Evolutionary conservation across 2,888 invertebrate species (phyloP).

Genomic region (Dynastes maya): DNA sequence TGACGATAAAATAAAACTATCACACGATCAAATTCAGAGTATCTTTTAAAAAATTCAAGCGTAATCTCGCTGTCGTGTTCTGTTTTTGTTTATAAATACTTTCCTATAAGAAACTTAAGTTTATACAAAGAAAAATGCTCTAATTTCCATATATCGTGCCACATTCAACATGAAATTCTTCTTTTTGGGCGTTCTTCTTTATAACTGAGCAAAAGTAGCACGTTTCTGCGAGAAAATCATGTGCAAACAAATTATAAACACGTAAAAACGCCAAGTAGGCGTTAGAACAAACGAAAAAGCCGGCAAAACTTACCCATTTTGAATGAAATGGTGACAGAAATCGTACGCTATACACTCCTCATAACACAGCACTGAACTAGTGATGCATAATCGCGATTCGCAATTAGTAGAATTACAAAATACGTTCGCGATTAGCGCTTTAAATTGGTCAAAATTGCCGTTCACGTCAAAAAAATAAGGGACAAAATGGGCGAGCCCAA

Average conservation of each 20-base stretch:
- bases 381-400: slow-evolving; percentile 57
- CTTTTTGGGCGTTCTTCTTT: not conserved
- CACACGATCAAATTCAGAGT: not conserved
- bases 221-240: not conserved
- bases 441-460: slow-evolving; percentile 62
- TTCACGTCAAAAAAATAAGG: slow-evolving; percentile 60
- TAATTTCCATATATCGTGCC: not conserved
- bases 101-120: not conserved
- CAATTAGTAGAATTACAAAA: slow-evolving; percentile 54
- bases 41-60: not conserved
- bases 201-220: not conserved
- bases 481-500: slow-evolving; percentile 67
- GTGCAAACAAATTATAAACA: slow-evolving; percentile 14
- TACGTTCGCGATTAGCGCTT: slow-evolving; percentile 55
- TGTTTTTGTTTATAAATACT: slow-evolving; percentile 7
- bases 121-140: slow-evolving; percentile 1
- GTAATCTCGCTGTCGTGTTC: not conserved
- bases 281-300: slow-evolving; percentile 48
- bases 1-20: slow-evolving; percentile 21
- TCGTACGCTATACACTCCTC: slow-evolving; percentile 33
- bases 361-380: slow-evolving; percentile 58
- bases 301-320: slow-evolving; percentile 64
- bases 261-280: slow-evolving; percentile 8
- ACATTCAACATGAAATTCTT: not conserved
- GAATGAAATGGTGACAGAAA: slow-evolving; percentile 56